These are phyloP conservation scores for Thymallus thymallus DNA, from an alignment of 2,113 vertebrate species.

Conservation along the genomic window DNA sequence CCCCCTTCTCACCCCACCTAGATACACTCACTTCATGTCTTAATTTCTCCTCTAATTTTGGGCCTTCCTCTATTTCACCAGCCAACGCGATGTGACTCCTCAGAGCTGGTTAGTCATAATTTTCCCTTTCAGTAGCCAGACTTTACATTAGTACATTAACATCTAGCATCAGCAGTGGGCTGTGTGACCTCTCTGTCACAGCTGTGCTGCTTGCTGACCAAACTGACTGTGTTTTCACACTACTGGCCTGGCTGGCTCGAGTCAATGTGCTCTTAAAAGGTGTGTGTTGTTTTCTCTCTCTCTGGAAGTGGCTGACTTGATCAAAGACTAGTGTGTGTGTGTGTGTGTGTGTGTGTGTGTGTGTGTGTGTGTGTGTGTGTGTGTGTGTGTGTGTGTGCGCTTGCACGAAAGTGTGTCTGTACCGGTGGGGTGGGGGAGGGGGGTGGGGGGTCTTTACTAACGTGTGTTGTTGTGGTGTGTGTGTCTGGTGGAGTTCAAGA, in stretches of 20 bases:
- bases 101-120: background rate
- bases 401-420: background rate
- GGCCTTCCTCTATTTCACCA: background rate
- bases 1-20: no score
- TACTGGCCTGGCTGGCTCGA: conserved; percentile 33
- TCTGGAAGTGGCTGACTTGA: background rate
- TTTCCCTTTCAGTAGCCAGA: background rate
- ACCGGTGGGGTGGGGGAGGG: background rate
- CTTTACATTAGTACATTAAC: background rate
- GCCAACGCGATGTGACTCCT: background rate
- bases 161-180: background rate
- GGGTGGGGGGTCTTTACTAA: no score
- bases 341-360: background rate
- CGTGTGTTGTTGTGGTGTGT: no score
- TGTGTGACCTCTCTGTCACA: conserved; percentile 7
- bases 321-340: conserved; percentile 8
- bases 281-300: conserved; percentile 16
- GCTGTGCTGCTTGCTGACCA: conserved; percentile 1
- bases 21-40: no score
- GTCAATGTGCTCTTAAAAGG: conserved; percentile 30
- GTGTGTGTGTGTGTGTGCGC: conserved; percentile 3
- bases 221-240: conserved; percentile 36
- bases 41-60: background rate
- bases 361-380: conserved; percentile 2
- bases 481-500: no score